A percentile compares a stretch with the other conserved stretches of the same genome.
Conservation (phyloP, 2,113 vertebrate species). For the Martes martes region DNA sequence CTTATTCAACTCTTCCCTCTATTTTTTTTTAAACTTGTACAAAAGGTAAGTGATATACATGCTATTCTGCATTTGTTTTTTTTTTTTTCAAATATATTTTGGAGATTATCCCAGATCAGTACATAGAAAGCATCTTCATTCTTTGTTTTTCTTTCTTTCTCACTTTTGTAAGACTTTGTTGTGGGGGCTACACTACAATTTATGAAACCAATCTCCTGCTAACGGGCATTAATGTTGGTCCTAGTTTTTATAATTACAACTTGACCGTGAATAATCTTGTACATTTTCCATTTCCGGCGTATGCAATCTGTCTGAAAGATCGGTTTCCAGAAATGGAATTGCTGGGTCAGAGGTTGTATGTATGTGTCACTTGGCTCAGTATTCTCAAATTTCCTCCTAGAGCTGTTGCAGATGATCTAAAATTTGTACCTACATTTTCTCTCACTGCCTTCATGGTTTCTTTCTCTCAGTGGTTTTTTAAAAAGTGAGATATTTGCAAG, state of each 20-base stretch:
- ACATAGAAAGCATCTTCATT: background rate
- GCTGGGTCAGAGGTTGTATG: background rate
- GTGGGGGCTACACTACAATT: background rate
- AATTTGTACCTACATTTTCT: slow-evolving; percentile 3
- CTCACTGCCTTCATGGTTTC: background rate
- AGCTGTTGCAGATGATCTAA: background rate
- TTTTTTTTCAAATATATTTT: slow-evolving; percentile 19
- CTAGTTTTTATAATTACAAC: background rate
- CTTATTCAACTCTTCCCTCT: background rate
- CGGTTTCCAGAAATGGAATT: background rate
- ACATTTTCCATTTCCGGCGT: background rate
- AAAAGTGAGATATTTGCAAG: background rate
- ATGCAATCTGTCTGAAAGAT: background rate
- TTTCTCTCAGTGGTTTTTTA: background rate
- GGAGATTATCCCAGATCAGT: background rate
- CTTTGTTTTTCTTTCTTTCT: background rate
- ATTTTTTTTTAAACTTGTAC: background rate
- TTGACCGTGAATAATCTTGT: background rate
- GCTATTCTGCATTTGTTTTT: background rate
- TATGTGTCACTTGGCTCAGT: background rate
- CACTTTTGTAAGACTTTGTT: background rate
- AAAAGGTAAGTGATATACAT: background rate
- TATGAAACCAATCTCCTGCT: background rate
- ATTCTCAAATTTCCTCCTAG: background rate
- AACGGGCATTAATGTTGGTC: background rate